A percentile compares a stretch with the other conserved stretches of the same genome.
Conservation (phyloP, 2,113 vertebrate genomes). For the Ochotona princeps region DNA sequence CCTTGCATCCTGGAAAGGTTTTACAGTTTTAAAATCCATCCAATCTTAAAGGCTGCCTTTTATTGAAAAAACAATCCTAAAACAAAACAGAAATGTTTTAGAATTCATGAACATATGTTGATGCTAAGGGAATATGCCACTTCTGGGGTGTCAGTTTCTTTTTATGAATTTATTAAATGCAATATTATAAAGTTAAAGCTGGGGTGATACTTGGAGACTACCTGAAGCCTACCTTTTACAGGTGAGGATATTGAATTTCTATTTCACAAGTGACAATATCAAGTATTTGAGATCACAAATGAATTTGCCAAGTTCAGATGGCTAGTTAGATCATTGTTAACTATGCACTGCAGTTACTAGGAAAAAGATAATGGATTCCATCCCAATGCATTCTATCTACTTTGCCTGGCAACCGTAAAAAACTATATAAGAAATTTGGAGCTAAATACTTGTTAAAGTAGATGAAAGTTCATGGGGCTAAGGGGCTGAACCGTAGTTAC, state of each 20-base stretch:
- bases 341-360: background rate
- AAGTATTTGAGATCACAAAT: constrained; percentile 34
- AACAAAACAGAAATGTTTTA: constrained; percentile 29
- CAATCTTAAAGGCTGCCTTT: constrained; percentile 47
- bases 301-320: constrained; percentile 52
- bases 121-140: constrained; percentile 7
- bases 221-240: constrained; percentile 21
- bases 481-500: background rate
- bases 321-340: constrained; percentile 43
- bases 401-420: constrained; percentile 22
- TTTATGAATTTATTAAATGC: constrained; percentile 10
- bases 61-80: constrained; percentile 7
- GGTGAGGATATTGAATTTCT: constrained; percentile 37
- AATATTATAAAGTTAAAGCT: constrained; percentile 9
- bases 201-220: constrained; percentile 1
- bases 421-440: constrained; percentile 28
- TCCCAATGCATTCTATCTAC: background rate
- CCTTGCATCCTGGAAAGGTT: constrained; percentile 17
- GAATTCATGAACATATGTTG: background rate
- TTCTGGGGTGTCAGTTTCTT: background rate
- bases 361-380: constrained; percentile 34
- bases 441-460: background rate
- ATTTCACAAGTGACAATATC: constrained; percentile 41
- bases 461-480: background rate
- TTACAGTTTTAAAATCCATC: background rate